Base-by-base conservation (phyloP, 2,888 invertebrate species). In the Eledone cirrhosa region DNA sequence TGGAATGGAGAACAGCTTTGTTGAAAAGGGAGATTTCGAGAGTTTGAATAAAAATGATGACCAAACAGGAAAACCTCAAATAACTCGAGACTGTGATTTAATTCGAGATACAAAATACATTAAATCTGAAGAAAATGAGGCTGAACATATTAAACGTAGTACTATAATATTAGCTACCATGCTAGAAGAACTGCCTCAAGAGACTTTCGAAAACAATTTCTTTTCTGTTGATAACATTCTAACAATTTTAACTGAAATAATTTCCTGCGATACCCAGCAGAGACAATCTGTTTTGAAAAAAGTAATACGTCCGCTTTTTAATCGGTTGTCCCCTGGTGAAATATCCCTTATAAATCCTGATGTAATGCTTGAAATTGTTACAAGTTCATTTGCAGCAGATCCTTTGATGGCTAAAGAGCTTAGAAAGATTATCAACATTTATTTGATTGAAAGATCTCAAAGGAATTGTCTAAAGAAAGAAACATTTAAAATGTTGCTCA, bases 381-480 rank as follows among this genome's bases (percentile, higher is more conserved):
- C 83, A 41, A 85, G 85, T 78, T 85, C 86, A 8, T 81, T 83
- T 41, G 83, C 80, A 48, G 82, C 81, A 7, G 86, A 85, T 76
- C 79, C 82, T 31, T 82, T 78, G 63, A 82, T 84, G 76, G 82
- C 82, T 27, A 80, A 84, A 33, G 83, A 84, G 47, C 86, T 85
- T 0, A 87, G 87, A 75, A 81, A 82, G 24, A 83, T 89, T 16
- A 85, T 89, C 14, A 89, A 89, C 80, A 85, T 83, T 27, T 89
- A 89, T 82, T 84, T 89, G 82, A 82, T 85, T 31, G 87, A 88
- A 77, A 85, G 88, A 86, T 87, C 87, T 19, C 81, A 83, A 27
- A 86, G 86, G 79, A 88, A 88, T 11, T 83, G 87, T 31, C 84
- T 90, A 13, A 87, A 87, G 11, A 84, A 86, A 0, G 89, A 89